Evolutionary conservation across 2,797 vertebrate species (phyloP).

Genomic region (Labroides dimidiatus): DNA sequence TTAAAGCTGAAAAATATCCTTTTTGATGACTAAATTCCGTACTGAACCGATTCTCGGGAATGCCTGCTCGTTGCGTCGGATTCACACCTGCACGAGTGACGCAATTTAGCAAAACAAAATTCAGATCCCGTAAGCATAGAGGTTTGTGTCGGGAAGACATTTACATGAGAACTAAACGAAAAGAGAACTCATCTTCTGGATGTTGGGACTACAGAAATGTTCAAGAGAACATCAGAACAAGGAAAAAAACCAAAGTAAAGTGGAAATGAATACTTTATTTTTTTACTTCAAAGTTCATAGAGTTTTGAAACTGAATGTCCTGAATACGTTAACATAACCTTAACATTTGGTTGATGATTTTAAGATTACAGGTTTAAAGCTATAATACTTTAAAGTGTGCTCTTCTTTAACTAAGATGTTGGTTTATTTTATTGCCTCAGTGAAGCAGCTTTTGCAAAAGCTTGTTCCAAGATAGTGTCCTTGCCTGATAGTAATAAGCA

Average conservation of each 20-base stretch:
- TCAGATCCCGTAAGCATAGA: background rate
- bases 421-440: background rate
- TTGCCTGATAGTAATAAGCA: background rate
- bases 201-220: too few relatives aligned
- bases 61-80: too few relatives aligned
- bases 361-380: background rate
- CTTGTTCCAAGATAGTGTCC: conserved; percentile 2
- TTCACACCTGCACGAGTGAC: conserved; percentile 16
- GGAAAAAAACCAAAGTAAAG: background rate
- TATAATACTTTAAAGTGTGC: background rate
- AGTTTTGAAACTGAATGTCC: background rate
- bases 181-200: background rate
- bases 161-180: conserved; percentile 12
- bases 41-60: background rate
- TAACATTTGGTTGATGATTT: background rate
- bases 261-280: background rate
- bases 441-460: background rate
- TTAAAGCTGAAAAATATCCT: too few relatives aligned
- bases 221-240: background rate
- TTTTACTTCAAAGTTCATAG: background rate
- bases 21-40: conserved; percentile 2
- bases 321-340: background rate
- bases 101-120: background rate
- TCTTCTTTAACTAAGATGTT: background rate
- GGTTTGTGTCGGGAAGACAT: conserved; percentile 7